Base-by-base conservation (phyloP, 2,888 invertebrate genomes). In the Leptopilina drosophilae region DNA sequence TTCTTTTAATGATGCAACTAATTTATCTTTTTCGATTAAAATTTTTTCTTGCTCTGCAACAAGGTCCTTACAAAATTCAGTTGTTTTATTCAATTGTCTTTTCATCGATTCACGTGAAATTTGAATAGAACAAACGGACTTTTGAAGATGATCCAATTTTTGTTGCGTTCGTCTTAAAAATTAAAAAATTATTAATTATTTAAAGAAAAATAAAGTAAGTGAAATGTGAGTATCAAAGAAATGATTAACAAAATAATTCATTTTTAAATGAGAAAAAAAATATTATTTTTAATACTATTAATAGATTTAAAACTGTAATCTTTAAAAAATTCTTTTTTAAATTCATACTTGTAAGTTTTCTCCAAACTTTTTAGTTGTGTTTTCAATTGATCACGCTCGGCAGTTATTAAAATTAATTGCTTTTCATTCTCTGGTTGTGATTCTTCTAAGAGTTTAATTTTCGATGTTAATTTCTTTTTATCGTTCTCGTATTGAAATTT, bases 401-500 rank as follows among this genome's bases (percentile, higher is more conserved):
- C 90, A 40, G 90, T 92, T 1, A 93, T 81, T 0, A 85, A 85
- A 12, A 91, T 90, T 42, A 94, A 86, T 82, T 93, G 93, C 69
- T 93, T 93, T 81, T 94, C 92, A 79, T 93, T 87, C 66, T 93
- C 92, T 0, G 90, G 90, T 53, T 92, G 91, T 80, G 90, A 89
- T 81, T 92, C 92, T 81, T 92, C 93, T 56, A 94, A 89, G 77
- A 93, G 92, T 78, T 92, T 92, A 9, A 94, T 87, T 73, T 93
- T 93, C 69, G 93, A 93, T 1, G 91, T 91, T 66, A 95, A 92
- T 77, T 94, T 94, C n/a, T 93, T 93, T 66, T 94, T 94, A 82
- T 97, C 97, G 84, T 93, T 93, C 69, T 94, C 94, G 88, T 96
- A 96, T 81, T 96, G 95, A 53, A 93, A 92, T 88, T 96, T 96